Evolutionary conservation across 2,888 invertebrate genomes (phyloP), one percentile per base, ranked within the genome.

Genomic region (Drosophila siamana): DNA sequence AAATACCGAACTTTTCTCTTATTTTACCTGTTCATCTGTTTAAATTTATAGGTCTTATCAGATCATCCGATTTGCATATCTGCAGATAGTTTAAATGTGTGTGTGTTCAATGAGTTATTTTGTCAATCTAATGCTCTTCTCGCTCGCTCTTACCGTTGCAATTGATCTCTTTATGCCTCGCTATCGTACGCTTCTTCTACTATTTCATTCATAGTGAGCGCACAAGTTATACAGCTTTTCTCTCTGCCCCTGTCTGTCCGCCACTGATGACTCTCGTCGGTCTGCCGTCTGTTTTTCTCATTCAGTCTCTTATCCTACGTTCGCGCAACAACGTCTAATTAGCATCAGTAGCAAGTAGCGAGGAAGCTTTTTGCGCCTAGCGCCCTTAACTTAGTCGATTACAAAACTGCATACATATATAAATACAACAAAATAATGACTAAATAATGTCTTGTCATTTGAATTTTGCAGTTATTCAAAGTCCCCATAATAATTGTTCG

Each of bases 291-390:
- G 41, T 59, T 67, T 75, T 69, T 56, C 70, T 66, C 72, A 88
- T 71, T 88, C 72, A 88, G 81, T 88, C 83, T 88, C 88, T 88
- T 80, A 80, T 80, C 52, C 64, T 61, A 86, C 77, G 81, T 88
- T 84, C 87, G 88, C 83, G 83, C 81, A 88, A 84, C 74, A 75
- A 56, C 62, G 56, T 65, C 69, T 57, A 48, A 30, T 50, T 28
- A 28, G 28, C 28, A 28, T 9, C 28, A 33, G n/a, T 4, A 11
- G 33, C 33, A n/a, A n/a, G n/a, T 61, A 46, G 9, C 22, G 60
- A 54, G 63, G 19, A 43, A 64, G 56, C 46, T 73, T 74, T 73
- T 44, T 54, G 80, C 76, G 80, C 77, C 44, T 51, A 46, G 80
- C 80, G 77, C 77, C 41, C 3, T 59, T 59, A 67, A 79, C 19